phyloP scores from a whole-genome alignment of 64 coral and sea anemone genomes.

The Orbicella faveolata region DNA sequence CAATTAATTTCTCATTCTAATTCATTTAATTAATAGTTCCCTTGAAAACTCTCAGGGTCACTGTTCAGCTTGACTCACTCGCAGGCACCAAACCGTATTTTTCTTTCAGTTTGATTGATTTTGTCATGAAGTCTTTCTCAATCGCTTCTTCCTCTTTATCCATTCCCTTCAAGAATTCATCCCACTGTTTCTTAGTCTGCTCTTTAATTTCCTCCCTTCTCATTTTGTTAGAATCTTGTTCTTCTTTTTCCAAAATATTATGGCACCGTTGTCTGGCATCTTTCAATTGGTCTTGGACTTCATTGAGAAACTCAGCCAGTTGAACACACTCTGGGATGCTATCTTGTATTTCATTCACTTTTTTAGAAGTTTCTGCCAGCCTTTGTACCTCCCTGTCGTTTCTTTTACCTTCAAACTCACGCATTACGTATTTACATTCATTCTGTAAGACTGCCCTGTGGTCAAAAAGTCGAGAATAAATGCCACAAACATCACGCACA shows the following conservation, averaged over 20 bases:
- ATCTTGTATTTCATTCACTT: slow-evolving; percentile 67
- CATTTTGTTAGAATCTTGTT: slow-evolving; percentile 41
- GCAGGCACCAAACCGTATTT: slow-evolving; percentile 57
- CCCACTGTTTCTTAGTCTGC: slow-evolving; percentile 78
- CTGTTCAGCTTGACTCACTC: not conserved
- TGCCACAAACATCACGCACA: slow-evolving; percentile 62
- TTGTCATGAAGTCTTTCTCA: slow-evolving; percentile 74
- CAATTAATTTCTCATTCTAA: not conserved
- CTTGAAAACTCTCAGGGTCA: not conserved
- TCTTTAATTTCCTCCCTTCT: slow-evolving; percentile 64
- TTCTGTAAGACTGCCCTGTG: slow-evolving; percentile 76
- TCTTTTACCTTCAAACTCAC: slow-evolving; percentile 85
- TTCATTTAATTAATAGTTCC: not conserved
- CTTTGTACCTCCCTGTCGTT: slow-evolving; percentile 75
- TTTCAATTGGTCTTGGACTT: slow-evolving; percentile 66
- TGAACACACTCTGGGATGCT: slow-evolving; percentile 63
- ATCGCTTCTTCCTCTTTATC: slow-evolving; percentile 69
- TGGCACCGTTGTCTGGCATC: slow-evolving; percentile 74
- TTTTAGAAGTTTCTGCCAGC: slow-evolving; percentile 63
- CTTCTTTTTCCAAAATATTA: slow-evolving; percentile 83
- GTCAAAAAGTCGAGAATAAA: slow-evolving; percentile 88
- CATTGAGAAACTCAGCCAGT: slow-evolving; percentile 52
- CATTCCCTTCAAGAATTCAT: slow-evolving; percentile 78
- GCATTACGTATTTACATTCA: slow-evolving; percentile 88
- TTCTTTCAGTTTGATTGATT: slow-evolving; percentile 73